Evolutionary conservation across 2,888 invertebrate species (phyloP).

Genomic region (Xestia xanthographa): DNA sequence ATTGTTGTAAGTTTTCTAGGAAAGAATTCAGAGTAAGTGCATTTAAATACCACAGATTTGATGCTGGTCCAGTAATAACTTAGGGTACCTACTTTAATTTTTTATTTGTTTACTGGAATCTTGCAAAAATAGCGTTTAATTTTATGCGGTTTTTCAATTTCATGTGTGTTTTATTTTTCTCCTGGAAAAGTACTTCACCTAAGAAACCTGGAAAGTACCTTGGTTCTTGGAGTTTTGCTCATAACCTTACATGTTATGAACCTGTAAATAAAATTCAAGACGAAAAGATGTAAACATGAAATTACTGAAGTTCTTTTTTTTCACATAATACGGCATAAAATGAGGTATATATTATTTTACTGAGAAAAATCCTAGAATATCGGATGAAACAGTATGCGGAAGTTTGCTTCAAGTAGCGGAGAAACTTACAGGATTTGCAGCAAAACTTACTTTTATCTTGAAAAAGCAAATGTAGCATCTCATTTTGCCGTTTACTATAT

Average conservation of each 20-base stretch:
- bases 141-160: conserved; percentile 20
- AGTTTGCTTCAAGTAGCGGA: conserved; percentile 43
- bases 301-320: neutral
- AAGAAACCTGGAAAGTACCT: neutral
- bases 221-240: neutral
- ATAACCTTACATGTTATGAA: neutral
- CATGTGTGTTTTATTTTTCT: conserved; percentile 1
- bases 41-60: conserved; percentile 29
- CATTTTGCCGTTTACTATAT: conserved; percentile 74
- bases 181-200: neutral
- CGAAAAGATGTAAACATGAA: conserved; percentile 10
- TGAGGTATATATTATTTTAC: conserved; percentile 22
- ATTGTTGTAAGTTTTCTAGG: conserved; percentile 40
- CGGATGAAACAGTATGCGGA: conserved; percentile 51
- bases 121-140: neutral
- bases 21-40: conserved; percentile 23
- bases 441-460: conserved; percentile 53
- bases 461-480: conserved; percentile 65
- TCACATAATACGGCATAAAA: conserved; percentile 39
- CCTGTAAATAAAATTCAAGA: neutral
- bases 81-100: neutral
- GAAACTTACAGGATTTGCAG: conserved; percentile 54
- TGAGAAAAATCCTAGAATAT: conserved; percentile 43
- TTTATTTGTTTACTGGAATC: neutral
- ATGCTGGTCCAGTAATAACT: conserved; percentile 11